These are phyloP conservation scores for Suricata suricatta DNA, from an alignment of 2,113 vertebrate species.

Conservation along the genomic window DNA sequence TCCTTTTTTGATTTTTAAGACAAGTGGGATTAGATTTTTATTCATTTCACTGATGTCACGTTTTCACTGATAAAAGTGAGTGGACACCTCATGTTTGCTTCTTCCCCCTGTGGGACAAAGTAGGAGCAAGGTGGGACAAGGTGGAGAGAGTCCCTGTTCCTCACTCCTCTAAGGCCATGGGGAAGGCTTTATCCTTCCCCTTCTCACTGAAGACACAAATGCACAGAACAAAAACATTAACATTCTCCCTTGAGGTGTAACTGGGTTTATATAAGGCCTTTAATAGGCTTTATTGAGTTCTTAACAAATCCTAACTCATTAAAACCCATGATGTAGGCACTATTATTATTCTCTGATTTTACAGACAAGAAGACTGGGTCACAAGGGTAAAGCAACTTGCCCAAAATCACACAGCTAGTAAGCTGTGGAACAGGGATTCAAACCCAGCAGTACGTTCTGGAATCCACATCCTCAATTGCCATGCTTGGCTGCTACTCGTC, in stretches of 20 bases:
- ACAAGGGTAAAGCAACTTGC: neutral
- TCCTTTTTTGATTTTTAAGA: neutral
- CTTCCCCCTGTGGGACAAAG: neutral
- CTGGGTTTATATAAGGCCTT: neutral
- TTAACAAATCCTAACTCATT: neutral
- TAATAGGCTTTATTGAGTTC: neutral
- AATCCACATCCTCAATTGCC: accelerated
- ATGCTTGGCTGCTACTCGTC: neutral
- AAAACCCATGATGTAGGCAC: neutral
- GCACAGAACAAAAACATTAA: neutral
- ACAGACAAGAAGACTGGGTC: neutral
- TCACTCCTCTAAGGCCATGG: neutral
- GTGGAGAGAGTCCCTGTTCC: neutral
- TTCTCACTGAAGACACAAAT: neutral
- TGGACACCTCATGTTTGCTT: neutral
- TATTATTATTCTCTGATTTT: neutral
- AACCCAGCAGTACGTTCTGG: neutral
- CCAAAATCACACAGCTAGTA: neutral
- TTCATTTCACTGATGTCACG: neutral
- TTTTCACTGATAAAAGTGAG: neutral
- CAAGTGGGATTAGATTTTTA: neutral
- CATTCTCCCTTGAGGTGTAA: neutral
- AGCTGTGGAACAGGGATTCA: neutral
- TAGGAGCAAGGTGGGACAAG: neutral
- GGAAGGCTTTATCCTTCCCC: neutral